Conservation (phyloP, 2,113 vertebrate species). For the Eulacestoma nigropectus region DNA sequence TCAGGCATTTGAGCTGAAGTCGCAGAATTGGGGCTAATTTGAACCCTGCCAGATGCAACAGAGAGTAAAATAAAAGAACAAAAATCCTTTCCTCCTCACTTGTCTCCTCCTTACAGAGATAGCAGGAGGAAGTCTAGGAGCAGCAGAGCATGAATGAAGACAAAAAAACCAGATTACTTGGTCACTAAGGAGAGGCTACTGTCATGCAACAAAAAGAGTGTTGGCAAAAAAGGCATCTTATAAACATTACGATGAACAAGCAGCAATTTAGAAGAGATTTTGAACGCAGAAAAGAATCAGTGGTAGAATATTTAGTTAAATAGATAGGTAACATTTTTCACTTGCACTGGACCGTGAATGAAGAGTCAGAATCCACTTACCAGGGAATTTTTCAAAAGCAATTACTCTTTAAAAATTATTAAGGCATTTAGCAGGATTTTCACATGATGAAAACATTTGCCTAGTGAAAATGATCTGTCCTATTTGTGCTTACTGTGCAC, state of each 20-base stretch:
- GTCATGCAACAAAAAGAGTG: rapidly evolving
- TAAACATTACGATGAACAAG: background rate
- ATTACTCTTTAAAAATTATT: background rate
- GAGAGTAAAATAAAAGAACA: background rate
- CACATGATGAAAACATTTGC: background rate
- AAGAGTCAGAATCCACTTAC: background rate
- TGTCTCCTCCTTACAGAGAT: background rate
- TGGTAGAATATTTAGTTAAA: background rate
- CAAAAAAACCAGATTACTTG: background rate
- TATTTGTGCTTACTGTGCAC: background rate
- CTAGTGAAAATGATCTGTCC: background rate
- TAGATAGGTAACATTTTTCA: background rate
- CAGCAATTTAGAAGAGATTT: background rate
- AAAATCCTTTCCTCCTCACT: background rate
- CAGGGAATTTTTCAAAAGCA: background rate
- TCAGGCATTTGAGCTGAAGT: background rate
- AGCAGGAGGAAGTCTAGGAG: background rate
- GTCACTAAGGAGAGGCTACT: background rate
- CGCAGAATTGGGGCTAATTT: background rate
- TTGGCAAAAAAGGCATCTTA: background rate
- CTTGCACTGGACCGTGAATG: background rate
- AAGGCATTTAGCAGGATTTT: background rate
- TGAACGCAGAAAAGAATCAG: background rate
- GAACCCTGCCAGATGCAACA: background rate
- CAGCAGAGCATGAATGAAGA: background rate